Conservation (phyloP, 2,888 invertebrate genomes). For the Portevinia maculata region DNA sequence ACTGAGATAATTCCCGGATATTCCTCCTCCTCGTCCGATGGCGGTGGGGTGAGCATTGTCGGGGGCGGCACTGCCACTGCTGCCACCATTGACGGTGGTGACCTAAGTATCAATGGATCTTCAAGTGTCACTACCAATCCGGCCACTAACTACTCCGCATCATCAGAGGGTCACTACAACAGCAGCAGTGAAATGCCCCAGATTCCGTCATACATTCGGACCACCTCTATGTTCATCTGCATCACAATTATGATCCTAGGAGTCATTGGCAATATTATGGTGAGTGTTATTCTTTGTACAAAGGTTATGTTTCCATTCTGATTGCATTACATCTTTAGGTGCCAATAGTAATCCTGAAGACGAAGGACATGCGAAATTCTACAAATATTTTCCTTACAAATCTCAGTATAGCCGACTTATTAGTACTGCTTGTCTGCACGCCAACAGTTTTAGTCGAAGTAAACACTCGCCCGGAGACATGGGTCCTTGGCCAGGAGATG, state of each 20-base stretch:
- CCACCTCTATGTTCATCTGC: conserved; percentile 94
- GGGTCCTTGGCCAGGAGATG: conserved; percentile 95
- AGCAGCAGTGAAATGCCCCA: conserved; percentile 82
- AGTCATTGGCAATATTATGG: conserved; percentile 96
- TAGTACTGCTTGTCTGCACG: conserved; percentile 95
- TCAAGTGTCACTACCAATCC: conserved; percentile 53
- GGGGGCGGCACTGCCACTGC: conserved; percentile 78
- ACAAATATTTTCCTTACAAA: conserved; percentile 98
- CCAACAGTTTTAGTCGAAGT: conserved; percentile 97
- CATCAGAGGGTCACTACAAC: conserved; percentile 58
- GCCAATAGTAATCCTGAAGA: conserved; percentile 94
- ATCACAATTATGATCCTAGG: conserved; percentile 94
- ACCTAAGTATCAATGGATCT: conserved; percentile 76
- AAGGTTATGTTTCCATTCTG: background rate
- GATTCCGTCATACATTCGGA: conserved; percentile 93
- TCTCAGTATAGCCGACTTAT: conserved; percentile 94
- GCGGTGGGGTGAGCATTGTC: conserved; percentile 74
- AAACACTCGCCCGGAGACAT: conserved; percentile 94
- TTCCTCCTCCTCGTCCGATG: conserved; percentile 60
- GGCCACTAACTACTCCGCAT: conserved; percentile 46
- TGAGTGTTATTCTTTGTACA: conserved; percentile 76
- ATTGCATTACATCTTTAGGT: conserved; percentile 81
- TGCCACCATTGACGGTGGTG: conserved; percentile 76
- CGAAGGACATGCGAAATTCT: conserved; percentile 96
- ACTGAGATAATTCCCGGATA: conserved; percentile 71